Conservation (phyloP, 2,888 invertebrate genomes). For the Hemaris fuciformis region DNA sequence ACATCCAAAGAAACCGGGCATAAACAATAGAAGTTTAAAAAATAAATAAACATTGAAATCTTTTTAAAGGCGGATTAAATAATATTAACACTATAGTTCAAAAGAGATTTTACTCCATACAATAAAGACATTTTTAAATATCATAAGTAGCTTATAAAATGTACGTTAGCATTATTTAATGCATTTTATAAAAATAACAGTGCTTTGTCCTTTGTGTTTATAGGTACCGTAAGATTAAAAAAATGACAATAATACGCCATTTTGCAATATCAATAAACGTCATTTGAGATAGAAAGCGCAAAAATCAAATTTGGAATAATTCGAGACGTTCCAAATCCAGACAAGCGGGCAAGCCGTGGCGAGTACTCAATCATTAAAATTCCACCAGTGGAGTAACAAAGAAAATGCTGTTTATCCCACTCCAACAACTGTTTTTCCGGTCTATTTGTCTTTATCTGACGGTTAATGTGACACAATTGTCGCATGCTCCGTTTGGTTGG, state of each 20-base stretch:
- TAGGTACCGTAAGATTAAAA: background rate
- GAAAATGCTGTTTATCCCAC: slow-evolving; percentile 67
- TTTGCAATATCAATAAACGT: background rate
- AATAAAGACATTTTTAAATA: background rate
- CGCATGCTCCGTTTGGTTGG: slow-evolving; percentile 74
- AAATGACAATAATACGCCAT: background rate
- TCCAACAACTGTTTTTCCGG: slow-evolving; percentile 73
- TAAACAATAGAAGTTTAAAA: background rate
- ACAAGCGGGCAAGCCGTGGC: background rate
- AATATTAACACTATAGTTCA: background rate
- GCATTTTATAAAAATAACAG: background rate
- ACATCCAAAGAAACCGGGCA: background rate
- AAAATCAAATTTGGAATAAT: slow-evolving; percentile 3
- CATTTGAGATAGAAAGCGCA: background rate
- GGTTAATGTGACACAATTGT: slow-evolving; percentile 75
- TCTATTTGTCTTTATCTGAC: slow-evolving; percentile 79
- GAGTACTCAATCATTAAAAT: slow-evolving; percentile 73
- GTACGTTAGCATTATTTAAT: background rate
- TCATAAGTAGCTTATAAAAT: background rate
- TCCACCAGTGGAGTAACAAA: slow-evolving; percentile 55
- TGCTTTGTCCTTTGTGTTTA: background rate
- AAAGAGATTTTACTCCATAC: background rate
- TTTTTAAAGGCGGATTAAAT: slow-evolving; percentile 1
- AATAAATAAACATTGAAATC: slow-evolving; percentile 2
- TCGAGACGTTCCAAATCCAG: background rate